These are phyloP conservation scores for Chiloscyllium punctatum DNA, from an alignment of 2,797 vertebrate species.

Conservation along the genomic window DNA sequence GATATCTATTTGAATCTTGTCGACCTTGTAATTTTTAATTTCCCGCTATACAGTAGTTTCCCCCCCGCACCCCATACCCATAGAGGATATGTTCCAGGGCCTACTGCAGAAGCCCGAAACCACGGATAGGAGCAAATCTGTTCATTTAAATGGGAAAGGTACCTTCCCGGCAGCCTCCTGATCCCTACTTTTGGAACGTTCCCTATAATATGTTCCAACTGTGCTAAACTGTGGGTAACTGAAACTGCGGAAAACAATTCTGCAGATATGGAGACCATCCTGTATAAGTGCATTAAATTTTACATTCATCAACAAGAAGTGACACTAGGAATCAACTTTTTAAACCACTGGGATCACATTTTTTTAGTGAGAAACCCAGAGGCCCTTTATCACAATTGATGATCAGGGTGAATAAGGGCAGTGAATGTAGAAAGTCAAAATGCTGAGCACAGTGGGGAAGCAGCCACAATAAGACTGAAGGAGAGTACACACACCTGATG, in stretches of 20 bases:
- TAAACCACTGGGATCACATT: neutral
- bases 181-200: too few species aligned
- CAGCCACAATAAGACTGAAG: neutral
- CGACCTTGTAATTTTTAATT: neutral
- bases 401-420: neutral
- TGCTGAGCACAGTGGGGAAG: neutral
- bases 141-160: too few species aligned
- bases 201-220: too few species aligned
- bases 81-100: too few species aligned
- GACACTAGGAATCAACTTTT: neutral
- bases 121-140: too few species aligned
- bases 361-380: neutral
- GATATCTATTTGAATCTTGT: neutral
- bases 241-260: too few species aligned
- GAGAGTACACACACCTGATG: neutral
- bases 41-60: too few species aligned
- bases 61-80: too few species aligned
- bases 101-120: too few species aligned
- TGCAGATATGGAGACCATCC: too few species aligned
- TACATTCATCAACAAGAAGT: neutral
- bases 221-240: too few species aligned
- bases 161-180: too few species aligned
- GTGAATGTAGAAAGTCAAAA: neutral
- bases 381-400: neutral
- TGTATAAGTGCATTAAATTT: neutral